Base-by-base conservation (phyloP, 2,888 invertebrate genomes). In the Tupiocoris notatus region DNA sequence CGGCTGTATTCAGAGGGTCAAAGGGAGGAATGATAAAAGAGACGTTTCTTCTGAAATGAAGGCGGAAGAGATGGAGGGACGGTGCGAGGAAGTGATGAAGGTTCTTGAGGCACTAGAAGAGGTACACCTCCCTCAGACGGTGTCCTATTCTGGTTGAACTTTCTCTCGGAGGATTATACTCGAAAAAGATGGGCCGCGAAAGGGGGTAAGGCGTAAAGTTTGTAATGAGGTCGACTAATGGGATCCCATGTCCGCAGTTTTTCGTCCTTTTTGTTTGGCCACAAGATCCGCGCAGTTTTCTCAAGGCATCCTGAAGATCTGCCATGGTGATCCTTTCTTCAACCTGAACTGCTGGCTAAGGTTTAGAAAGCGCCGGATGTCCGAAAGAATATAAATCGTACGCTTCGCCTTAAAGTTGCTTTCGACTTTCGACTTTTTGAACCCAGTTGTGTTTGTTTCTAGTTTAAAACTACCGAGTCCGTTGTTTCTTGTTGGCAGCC, bases 231-330 rank as follows among this genome's bases (percentile, higher is more conserved):
- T 39, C 39, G 65, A 24, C 65, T 39, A 65, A 65, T 39, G 39
- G 65, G 65, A 65, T 25, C 39, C 65, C 65, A 39, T 39, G 65
- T 65, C 18, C 18, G 39, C 39, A 20, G 65, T 65, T 65, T n/a
- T 65, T 65, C 65, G 39, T 39, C 25, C n/a, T 65, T 65, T 65
- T 39, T 65, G 65, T 65, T 39, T 12, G 39, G 12, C 39, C 39
- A 39, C 39, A 39, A 39, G 39, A 39, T 39, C 39, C 39, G 39
- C 39, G 12, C 39, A 39, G 39, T 39, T 39, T 39, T 39, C 39
- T 39, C 39, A n/a, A n/a, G n/a, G n/a, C n/a, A n/a, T n/a, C n/a
- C n/a, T n/a, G n/a, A n/a, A n/a, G n/a, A n/a, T n/a, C n/a, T n/a
- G n/a, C n/a, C n/a, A n/a, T n/a, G 39, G 39, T 39, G 12, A 39